Evolutionary conservation across 2,888 invertebrate species (phyloP), one percentile per base, ranked within the genome.

Genomic region (Polymixis lichenea): DNA sequence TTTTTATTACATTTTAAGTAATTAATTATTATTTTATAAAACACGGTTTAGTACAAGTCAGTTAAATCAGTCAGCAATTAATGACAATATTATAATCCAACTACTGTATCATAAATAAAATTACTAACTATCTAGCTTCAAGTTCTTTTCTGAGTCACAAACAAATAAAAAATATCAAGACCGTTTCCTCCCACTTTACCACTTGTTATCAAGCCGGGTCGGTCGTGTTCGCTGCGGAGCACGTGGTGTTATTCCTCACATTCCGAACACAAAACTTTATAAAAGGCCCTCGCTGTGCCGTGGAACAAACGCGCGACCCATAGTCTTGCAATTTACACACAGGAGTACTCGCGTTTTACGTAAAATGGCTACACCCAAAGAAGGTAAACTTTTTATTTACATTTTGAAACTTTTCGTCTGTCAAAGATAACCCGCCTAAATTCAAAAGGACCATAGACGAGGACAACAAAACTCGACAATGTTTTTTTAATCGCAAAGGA

Each of bases 331-430:
- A 86, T 87, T 91, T 90, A 90, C 81, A 73, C 88, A 91, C 89
- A 87, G 79, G 75, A 83, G 64, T 74, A 83, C 86, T 78, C 80
- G 62, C 66, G 76, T 64, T 78, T 75, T 66, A 77, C 78, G 86
- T 86, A 92, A 92, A 90, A 96, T 96, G 96, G 89, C 95, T 84
- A 86, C 91, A 65, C 95, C 95, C 13, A 95, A 94, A 93, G 93
- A 95, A 96, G 96, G 96, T 96, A 94, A 90, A 82, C 87, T 90
- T 90, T 90, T 88, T 88, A 85, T 82, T 88, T 86, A 83, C 81
- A 72, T 76, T 80, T 85, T 64, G 60, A 51, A 74, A 75, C 53
- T 67, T 78, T 79, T 78, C 8, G 53, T 69, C 72, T 83, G 84
- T 78, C 84, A 86, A 73, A 76, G 19, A 13, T 86, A 86, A 87